Conservation (phyloP, 2,797 vertebrate genomes). For the Paguma larvata region DNA sequence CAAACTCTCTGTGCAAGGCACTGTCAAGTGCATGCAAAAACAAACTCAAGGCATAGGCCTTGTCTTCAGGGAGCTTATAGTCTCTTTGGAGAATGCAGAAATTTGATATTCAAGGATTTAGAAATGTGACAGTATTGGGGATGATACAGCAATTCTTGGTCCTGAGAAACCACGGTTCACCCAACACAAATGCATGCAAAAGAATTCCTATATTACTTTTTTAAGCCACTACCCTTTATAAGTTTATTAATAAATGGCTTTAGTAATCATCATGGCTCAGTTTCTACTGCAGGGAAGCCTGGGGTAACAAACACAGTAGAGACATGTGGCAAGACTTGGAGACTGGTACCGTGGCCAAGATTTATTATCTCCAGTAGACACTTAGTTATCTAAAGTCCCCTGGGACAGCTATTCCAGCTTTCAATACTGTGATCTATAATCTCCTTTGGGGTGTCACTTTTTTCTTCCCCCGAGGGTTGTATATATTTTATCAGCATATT, state of each 20-base stretch:
- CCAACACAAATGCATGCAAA: not conserved
- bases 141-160: not conserved
- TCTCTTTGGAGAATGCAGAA: not conserved
- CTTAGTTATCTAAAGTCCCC: not conserved
- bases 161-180: not conserved
- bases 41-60: not conserved
- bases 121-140: not conserved
- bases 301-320: not conserved
- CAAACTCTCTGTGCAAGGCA: not conserved
- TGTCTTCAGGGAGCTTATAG: not conserved
- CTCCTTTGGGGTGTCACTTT: slow-evolving; percentile 43
- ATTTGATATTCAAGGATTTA: not conserved
- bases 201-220: not conserved
- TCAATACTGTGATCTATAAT: not conserved
- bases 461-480: not conserved
- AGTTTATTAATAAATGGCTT: not conserved
- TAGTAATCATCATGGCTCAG: not conserved
- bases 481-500: slow-evolving; percentile 63
- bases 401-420: not conserved
- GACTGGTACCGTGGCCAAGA: not conserved
- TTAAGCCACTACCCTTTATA: not conserved
- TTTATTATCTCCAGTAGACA: not conserved
- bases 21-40: not conserved
- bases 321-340: not conserved
- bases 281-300: not conserved